Evolutionary conservation across 2,113 vertebrate genomes (phyloP).

Genomic region (Hylia prasina): DNA sequence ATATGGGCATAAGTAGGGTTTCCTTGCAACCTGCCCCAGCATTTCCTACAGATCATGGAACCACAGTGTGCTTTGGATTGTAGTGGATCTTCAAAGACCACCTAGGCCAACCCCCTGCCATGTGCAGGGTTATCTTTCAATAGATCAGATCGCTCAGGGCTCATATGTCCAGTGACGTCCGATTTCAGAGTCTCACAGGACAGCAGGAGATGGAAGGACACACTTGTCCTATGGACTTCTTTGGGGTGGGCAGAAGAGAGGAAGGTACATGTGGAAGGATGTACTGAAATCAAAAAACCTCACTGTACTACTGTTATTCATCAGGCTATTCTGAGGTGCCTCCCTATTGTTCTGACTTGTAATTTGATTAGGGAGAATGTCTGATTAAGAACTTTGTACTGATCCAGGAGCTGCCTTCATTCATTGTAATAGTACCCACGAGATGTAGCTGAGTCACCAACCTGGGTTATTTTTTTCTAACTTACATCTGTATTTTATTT

Average conservation of each 20-base stretch:
- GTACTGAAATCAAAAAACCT: neutral
- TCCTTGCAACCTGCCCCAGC: neutral
- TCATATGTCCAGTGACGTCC: neutral
- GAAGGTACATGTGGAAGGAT: neutral
- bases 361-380: conserved; percentile 36
- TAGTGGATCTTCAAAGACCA: neutral
- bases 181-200: neutral
- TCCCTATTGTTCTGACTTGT: neutral
- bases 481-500: conserved; percentile 43
- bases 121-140: neutral
- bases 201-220: neutral
- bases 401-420: conserved; percentile 16
- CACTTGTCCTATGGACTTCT: neutral
- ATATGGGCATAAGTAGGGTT: fast-evolving
- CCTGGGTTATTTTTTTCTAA: conserved; percentile 38
- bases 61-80: neutral
- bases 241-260: neutral
- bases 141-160: neutral
- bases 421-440: conserved; percentile 4
- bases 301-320: neutral
- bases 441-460: conserved; percentile 55
- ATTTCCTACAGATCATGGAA: neutral
- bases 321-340: neutral
- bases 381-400: conserved; percentile 24
- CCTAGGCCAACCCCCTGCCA: neutral